Percentiles rank a stretch among this genome's conserved stretches.
These are phyloP conservation scores for Venturia canescens DNA, from an alignment of 1,140 invertebrate species.

Conservation along the genomic window DNA sequence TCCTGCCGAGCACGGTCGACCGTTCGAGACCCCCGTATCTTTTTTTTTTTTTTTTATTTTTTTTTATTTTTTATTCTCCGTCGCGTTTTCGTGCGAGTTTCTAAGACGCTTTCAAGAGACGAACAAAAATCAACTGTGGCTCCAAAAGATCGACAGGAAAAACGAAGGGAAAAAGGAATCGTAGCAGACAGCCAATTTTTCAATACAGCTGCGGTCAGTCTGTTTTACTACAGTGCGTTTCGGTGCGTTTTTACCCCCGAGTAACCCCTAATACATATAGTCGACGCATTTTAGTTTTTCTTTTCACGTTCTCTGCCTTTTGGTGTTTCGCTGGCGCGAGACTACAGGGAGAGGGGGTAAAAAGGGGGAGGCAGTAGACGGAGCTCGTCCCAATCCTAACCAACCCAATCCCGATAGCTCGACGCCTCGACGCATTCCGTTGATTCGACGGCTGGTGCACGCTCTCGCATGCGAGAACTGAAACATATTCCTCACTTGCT, in stretches of 20 bases:
- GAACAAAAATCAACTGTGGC: too few species aligned
- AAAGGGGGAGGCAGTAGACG: conserved; percentile 33
- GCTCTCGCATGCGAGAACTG: background rate
- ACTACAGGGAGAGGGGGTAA: conserved; percentile 55
- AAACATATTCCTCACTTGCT: background rate
- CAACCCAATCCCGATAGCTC: conserved; percentile 60
- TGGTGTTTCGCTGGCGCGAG: background rate
- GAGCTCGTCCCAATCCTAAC: conserved; percentile 65
- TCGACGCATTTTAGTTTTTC: conserved; percentile 18
- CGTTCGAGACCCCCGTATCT: too few species aligned
- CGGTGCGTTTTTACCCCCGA: conserved; percentile 30
- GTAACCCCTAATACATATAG: conserved; percentile 8
- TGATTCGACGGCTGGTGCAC: conserved; percentile 53
- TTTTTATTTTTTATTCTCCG: too few species aligned
- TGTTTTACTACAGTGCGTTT: conserved; percentile 31
- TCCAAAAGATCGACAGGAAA: background rate
- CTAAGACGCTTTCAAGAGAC: too few species aligned
- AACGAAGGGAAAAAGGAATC: background rate
- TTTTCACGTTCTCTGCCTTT: conserved; percentile 22
- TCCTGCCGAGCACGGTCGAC: too few species aligned
- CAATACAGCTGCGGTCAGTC: background rate
- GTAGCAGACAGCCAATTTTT: background rate
- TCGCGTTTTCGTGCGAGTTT: too few species aligned
- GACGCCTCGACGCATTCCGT: conserved; percentile 61
- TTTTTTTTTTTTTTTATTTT: too few species aligned